Percentiles rank a stretch among this genome's conserved stretches.
phyloP scores from a whole-genome alignment of 1,140 invertebrate species.

The Pectinophora gossypiella region DNA sequence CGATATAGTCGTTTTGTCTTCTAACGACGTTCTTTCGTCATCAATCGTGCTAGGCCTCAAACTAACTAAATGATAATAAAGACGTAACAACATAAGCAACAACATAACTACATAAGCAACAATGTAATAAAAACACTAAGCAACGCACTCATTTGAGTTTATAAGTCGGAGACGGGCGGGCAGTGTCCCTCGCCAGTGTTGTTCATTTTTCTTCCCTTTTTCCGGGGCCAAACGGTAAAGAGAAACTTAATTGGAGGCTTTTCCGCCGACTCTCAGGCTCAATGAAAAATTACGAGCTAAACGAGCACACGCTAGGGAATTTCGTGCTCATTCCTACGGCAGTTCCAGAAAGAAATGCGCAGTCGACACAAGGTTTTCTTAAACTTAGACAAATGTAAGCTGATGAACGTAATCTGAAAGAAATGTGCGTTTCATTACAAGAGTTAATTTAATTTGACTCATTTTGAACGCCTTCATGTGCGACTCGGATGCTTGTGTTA shows the following conservation, averaged over 20 bases:
- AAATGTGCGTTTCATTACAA: slow-evolving; percentile 41
- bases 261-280: slow-evolving; percentile 60
- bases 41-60: too few species aligned
- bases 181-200: slow-evolving; percentile 10
- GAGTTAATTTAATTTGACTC: slow-evolving; percentile 36
- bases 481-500: too few species aligned
- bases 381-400: slow-evolving; percentile 59
- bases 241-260: slow-evolving; percentile 74
- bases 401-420: slow-evolving; percentile 44
- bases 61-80: too few species aligned
- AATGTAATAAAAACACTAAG: too few species aligned
- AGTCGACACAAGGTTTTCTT: slow-evolving; percentile 30
- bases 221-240: slow-evolving; percentile 57
- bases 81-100: too few species aligned
- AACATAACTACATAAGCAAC: neutral
- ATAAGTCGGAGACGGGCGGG: neutral
- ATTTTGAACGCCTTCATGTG: slow-evolving; percentile 21
- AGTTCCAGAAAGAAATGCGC: slow-evolving; percentile 52
- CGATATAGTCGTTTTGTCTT: too few species aligned
- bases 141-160: slow-evolving; percentile 1
- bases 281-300: slow-evolving; percentile 74
- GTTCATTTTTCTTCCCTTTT: slow-evolving; percentile 36
- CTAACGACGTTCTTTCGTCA: too few species aligned
- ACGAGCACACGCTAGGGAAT: slow-evolving; percentile 64
- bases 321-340: slow-evolving; percentile 45